Conservation (phyloP, 2,797 vertebrate genomes). For the Cynodonichthys magdalenae region DNA sequence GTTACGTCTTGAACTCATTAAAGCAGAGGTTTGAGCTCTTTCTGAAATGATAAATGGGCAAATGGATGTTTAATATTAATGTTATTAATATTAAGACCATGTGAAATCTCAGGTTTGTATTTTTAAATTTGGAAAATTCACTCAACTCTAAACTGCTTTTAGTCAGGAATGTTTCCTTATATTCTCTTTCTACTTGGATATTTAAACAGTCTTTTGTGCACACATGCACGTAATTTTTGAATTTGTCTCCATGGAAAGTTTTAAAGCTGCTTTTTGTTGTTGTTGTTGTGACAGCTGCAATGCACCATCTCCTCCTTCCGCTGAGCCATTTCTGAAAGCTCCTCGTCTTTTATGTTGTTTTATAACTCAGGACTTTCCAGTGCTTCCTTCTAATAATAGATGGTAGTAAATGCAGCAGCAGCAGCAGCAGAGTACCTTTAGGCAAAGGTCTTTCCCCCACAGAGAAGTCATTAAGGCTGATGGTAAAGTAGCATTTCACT, state of each 20-base stretch:
- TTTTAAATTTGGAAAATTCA: no score
- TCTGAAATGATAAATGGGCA: not conserved
- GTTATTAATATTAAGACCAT: no score
- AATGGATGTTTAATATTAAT: no score
- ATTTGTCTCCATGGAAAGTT: constrained; percentile 2
- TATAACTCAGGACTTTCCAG: constrained; percentile 42
- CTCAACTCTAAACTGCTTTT: no score
- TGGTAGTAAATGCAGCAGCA: constrained; percentile 23
- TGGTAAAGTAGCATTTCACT: constrained; percentile 31
- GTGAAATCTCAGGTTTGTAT: no score
- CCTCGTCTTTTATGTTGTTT: constrained; percentile 50
- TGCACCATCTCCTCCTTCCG: constrained; percentile 48
- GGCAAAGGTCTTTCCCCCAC: constrained; percentile 24
- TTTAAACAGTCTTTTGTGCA: no score
- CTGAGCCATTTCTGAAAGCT: constrained; percentile 29
- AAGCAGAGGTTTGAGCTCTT: not conserved
- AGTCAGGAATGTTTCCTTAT: no score
- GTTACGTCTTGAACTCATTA: not conserved
- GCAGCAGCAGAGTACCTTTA: constrained; percentile 19
- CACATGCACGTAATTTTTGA: not conserved
- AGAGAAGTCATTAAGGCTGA: constrained; percentile 25
- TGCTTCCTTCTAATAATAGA: constrained; percentile 62
- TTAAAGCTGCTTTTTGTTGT: constrained; percentile 48
- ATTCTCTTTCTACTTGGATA: not conserved
- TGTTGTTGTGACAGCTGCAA: constrained; percentile 59